Conservation (phyloP, 2,113 vertebrate genomes). For the Pterocles gutturalis region DNA sequence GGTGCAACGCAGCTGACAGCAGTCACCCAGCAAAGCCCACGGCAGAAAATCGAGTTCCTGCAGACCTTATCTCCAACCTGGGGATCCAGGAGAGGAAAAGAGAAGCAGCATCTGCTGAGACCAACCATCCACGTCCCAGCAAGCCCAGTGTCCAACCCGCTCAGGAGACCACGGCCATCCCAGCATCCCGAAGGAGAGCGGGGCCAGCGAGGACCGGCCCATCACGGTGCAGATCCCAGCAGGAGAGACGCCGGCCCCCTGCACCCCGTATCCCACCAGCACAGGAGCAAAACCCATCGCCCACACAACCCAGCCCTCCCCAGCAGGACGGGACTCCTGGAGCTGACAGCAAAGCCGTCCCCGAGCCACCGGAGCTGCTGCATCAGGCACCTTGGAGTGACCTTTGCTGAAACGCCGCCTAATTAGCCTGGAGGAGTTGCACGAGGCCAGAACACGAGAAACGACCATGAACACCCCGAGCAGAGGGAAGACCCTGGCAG, state of each 20-base stretch:
- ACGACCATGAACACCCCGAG: conserved; percentile 7
- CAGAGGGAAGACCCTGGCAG: conserved; percentile 4
- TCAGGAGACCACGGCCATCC: too few species aligned
- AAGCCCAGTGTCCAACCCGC: neutral
- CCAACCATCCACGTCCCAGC: too few species aligned
- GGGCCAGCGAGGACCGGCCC: neutral
- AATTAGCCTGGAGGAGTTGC: neutral
- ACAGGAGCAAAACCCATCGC: fast-evolving
- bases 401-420: neutral
- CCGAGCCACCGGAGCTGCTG: conserved; percentile 41
- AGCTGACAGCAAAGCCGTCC: neutral
- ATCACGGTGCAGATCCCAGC: fast-evolving
- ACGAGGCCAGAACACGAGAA: neutral
- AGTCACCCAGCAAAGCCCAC: fast-evolving
- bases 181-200: fast-evolving
- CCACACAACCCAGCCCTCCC: fast-evolving
- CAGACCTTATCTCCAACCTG: neutral
- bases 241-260: neutral
- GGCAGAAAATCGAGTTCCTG: neutral
- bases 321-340: neutral
- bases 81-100: too few species aligned
- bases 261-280: neutral
- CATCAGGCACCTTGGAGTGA: conserved; percentile 43
- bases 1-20: neutral
- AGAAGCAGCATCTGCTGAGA: too few species aligned